Base-by-base conservation (phyloP, 2,113 vertebrate species). In the Mirounga angustirostris region DNA sequence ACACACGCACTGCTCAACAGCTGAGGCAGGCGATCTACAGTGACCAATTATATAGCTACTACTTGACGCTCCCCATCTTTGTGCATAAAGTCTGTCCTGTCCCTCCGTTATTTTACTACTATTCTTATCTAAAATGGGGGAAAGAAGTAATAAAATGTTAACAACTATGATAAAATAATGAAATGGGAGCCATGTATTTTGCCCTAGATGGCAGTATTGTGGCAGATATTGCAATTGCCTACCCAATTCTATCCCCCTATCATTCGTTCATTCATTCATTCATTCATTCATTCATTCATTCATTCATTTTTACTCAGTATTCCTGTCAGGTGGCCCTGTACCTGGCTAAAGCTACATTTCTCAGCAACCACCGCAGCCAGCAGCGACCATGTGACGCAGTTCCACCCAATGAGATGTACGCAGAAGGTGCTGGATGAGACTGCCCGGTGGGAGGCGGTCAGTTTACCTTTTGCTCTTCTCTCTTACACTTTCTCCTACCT, bases 291-390 rank as follows among this genome's bases (percentile, higher is more conserved):
- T 46, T 46, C 46, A 46, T 46, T 46, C 46, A 7, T 46, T 46
- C 46, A 46, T 46, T 46, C 7, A 30, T 74, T 16, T 76, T 46
- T 76, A 46, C 26, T 76, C 30, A 67, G 56, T 43, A 2, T 74
- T 95, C 85, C 24, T 78, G 92, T 82, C 65, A 83, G 83, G n/a
- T 36, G 73, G 61, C 28, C 73, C 10, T 3, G 30, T 7, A 2
- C 12, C 13, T 36, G 13, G 30, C 13, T 86, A 83, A 96, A 96
- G 94, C 52, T 79, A 61, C 36, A 85, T 58, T 95, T 95, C 67
- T 40, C 67, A 96, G 91, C 28, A 81, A 43, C 24, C n/a, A 73
- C 0, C 73, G 52, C 46, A 86, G 26, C 50, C 36, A 52, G 28
- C 6, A 33, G 19, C 36, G 16, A 78, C 24, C 28, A 78, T 3